Conservation (phyloP, 2,888 invertebrate species). For the Platerodrilus igneus region DNA sequence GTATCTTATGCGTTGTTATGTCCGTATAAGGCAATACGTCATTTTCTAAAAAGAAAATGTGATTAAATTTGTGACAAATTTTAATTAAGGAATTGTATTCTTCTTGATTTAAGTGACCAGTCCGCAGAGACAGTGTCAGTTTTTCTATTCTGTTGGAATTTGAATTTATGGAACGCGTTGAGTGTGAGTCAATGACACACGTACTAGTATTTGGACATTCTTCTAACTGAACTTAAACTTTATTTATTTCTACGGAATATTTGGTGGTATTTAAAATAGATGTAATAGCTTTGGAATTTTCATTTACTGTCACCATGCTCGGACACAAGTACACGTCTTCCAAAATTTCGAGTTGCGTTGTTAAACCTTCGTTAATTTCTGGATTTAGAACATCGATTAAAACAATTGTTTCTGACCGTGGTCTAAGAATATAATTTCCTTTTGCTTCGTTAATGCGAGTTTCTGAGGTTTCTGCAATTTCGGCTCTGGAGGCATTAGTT, state of each 20-base stretch:
- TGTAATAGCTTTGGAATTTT: background rate
- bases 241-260: too few relatives aligned
- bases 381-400: background rate
- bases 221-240: too few relatives aligned
- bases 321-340: background rate
- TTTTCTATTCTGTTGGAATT: too few relatives aligned
- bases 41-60: slow-evolving; percentile 30
- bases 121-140: too few relatives aligned
- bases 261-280: background rate
- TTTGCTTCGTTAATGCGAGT: too few relatives aligned
- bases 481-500: too few relatives aligned
- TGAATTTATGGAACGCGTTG: too few relatives aligned
- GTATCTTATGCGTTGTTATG: slow-evolving; percentile 36
- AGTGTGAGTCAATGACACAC: too few relatives aligned
- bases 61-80: slow-evolving; percentile 24
- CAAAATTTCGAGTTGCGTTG: background rate
- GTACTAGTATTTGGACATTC: too few relatives aligned
- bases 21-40: slow-evolving; percentile 31
- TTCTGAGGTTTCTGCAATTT: too few relatives aligned
- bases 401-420: background rate
- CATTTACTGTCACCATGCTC: background rate
- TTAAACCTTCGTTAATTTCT: background rate
- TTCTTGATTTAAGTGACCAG: slow-evolving; percentile 29
- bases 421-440: too few relatives aligned
- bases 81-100: slow-evolving; percentile 23